Evolutionary conservation across 2,888 invertebrate species (phyloP).

Genomic region (Deilephila elpenor): DNA sequence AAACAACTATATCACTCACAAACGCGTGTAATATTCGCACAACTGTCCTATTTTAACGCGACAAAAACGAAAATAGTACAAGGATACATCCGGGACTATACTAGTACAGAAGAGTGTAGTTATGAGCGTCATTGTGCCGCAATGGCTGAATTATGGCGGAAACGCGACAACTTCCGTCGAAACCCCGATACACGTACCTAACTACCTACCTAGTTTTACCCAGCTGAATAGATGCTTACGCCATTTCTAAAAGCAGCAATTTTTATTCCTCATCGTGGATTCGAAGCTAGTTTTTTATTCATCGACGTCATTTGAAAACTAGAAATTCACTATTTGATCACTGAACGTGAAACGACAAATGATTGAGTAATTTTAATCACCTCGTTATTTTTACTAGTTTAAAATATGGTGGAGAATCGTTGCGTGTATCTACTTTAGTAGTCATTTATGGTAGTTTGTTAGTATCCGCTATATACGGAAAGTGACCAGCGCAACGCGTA

Average conservation of each 20-base stretch:
- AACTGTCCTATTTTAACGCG: neutral
- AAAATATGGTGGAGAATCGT: too few species aligned
- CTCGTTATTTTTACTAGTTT: too few species aligned
- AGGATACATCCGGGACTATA: conserved; percentile 14
- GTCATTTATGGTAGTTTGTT: too few species aligned
- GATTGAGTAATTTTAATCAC: too few species aligned
- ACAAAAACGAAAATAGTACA: conserved; percentile 24
- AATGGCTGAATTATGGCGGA: conserved; percentile 67
- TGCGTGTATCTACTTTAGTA: too few species aligned
- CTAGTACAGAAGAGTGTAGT: conserved; percentile 16
- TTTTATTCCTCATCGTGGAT: conserved; percentile 3
- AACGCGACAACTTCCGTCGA: conserved; percentile 64
- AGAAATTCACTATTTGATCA: neutral
- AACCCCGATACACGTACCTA: conserved; percentile 46
- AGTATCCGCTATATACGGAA: too few species aligned
- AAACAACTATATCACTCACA: neutral
- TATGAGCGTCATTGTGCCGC: conserved; percentile 58
- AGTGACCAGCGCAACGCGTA: too few species aligned
- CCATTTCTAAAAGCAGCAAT: conserved; percentile 10
- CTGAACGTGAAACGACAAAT: neutral
- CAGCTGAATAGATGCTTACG: conserved; percentile 14
- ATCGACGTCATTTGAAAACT: conserved; percentile 3
- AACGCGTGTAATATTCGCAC: neutral
- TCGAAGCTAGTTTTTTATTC: neutral
- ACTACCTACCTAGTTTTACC: conserved; percentile 3